Conservation (phyloP, 2,888 invertebrate species). For the Cephalotes varians region DNA sequence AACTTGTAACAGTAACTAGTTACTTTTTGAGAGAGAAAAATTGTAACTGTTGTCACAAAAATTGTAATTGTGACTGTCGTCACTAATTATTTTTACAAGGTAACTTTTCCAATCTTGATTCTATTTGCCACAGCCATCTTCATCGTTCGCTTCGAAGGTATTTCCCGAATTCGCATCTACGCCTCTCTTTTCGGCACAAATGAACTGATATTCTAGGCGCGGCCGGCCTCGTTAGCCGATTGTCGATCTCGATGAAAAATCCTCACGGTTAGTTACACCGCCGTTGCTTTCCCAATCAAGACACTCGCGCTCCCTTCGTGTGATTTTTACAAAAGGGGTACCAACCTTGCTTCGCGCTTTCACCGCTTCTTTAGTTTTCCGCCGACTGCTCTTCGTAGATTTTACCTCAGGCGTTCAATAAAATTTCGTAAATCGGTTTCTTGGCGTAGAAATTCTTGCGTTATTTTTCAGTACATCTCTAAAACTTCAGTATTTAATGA, state of each 20-base stretch:
- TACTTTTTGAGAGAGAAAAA: too few relatives aligned
- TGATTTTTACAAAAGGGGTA: conserved; percentile 58
- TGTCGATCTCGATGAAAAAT: conserved; percentile 79
- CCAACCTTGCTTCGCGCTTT: conserved; percentile 13
- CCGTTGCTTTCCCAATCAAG: conserved; percentile 80
- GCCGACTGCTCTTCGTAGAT: conserved; percentile 17
- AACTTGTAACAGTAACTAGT: too few relatives aligned
- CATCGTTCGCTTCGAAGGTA: neutral
- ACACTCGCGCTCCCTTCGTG: conserved; percentile 57
- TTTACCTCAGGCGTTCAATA: neutral
- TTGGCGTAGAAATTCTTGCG: neutral
- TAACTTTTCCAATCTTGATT: too few relatives aligned
- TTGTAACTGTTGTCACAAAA: too few relatives aligned
- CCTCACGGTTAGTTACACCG: conserved; percentile 83
- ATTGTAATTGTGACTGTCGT: too few relatives aligned
- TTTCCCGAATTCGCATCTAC: conserved; percentile 36
- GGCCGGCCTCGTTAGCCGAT: conserved; percentile 80
- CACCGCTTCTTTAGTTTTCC: conserved; percentile 9
- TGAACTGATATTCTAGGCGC: conserved; percentile 79
- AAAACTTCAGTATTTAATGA: neutral
- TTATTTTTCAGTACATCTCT: neutral
- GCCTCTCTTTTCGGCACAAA: conserved; percentile 63
- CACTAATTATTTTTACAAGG: too few relatives aligned
- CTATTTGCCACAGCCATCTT: neutral
- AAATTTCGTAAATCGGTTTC: neutral